Evolutionary conservation across 2,888 invertebrate species (phyloP), one percentile per base, ranked within the genome.

Genomic region (Lamproptera curius): DNA sequence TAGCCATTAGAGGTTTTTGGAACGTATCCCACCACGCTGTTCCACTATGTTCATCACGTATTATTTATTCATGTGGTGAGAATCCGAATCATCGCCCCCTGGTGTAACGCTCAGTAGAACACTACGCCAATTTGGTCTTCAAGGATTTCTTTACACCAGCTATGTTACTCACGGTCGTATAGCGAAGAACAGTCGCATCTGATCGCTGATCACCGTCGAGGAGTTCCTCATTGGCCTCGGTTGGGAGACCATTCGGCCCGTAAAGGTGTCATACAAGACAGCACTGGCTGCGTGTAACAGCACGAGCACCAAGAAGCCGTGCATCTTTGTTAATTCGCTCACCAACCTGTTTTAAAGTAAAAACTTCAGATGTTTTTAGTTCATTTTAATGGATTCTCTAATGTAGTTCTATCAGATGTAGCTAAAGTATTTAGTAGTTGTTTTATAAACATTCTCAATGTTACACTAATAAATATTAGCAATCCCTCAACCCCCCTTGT

Each of bases 191-290:
- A 28, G 4, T 1, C 15, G 15, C 16, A 44, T 37, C 17, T 44
- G 13, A 2, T 35, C 44, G 1, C 20, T 23, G 15, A 42, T 6
- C 1, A 4, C 13, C 6, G 11, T 2, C n/a, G 15, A 23, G n/a
- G 1, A 13, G 6, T 15, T 35, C 13, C 11, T 35, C 39, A 20
- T 28, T 1, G 33, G 17, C 9, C 11, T 13, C 9, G 14, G 14
- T 3, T 13, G 11, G 1, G 36, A 8, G 9, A 38, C 44, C 2
- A 16, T 16, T 1, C 17, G 36, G 1, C 44, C 44, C 2, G 2
- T n/a, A 16, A 44, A 44, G 15, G 6, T 5, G 38, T 44, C 44
- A 13, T 44, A 44, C 8, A 44, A 11, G 4, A 44, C 44, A 2
- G 28, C 38, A 1, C n/a, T 15, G 1, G 35, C 20, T 11, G 23